These are phyloP conservation scores for Dione vanillae DNA, from an alignment of 2,888 invertebrate species.

Conservation along the genomic window DNA sequence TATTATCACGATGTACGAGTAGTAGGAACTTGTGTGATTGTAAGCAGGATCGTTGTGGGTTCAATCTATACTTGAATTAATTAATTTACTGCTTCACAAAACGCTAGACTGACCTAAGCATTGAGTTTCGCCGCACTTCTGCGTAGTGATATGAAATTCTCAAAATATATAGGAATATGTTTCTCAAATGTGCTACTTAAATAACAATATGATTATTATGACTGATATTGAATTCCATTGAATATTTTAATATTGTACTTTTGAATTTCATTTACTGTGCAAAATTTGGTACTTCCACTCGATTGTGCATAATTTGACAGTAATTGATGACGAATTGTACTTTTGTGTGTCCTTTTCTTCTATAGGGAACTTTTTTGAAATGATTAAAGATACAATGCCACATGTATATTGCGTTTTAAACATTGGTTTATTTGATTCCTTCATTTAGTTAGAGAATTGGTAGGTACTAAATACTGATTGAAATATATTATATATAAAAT, in stretches of 20 bases:
- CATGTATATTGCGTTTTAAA: neutral
- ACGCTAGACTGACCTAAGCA: too few species aligned
- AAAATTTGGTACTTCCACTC: constrained; percentile 1
- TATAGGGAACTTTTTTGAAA: neutral
- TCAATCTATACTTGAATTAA: too few species aligned
- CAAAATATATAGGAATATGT: neutral
- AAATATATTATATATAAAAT: too few species aligned
- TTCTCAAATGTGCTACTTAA: too few species aligned
- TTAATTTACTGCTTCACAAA: too few species aligned
- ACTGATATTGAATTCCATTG: too few species aligned
- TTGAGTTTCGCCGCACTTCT: too few species aligned
- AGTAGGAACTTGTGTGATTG: too few species aligned
- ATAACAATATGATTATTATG: neutral
- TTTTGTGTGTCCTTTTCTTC: constrained; percentile 5
- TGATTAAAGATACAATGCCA: neutral
- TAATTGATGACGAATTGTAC: constrained; percentile 1
- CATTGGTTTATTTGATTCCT: neutral
- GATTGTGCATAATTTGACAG: constrained; percentile 3
- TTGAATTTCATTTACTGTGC: neutral
- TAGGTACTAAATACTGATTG: neutral
- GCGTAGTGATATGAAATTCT: neutral
- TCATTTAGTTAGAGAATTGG: neutral
- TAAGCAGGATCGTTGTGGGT: too few species aligned
- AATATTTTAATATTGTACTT: constrained; percentile 2
- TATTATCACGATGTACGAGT: too few species aligned